Base-by-base conservation (phyloP, 2,113 vertebrate species). In the Vombatus ursinus region DNA sequence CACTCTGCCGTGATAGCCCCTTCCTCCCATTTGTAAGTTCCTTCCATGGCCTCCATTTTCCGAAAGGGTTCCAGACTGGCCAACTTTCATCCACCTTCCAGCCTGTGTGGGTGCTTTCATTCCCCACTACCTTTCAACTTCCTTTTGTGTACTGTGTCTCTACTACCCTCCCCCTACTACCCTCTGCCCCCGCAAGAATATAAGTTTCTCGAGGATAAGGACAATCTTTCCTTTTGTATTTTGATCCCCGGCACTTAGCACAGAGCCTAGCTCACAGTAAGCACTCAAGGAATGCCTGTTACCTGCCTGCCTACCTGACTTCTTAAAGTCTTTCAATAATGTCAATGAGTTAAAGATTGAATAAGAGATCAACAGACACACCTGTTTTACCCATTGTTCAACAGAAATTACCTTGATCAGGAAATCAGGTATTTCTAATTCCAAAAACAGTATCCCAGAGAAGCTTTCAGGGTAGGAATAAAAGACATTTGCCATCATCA, bases 121-220 rank as follows among this genome's bases (percentile, higher is more conserved):
- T n/a, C 31, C 54, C 48, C 16, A 51, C 19, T 44, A 26, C 23
- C 22, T 94, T 91, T 90, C 49, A 49, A 47, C 37, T 61, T 89
- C 51, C 8, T 53, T 93, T 57, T 31, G 9, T 48, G 12, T 90
- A 90, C 52, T 37, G 12, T 12, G 22, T 24, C 89, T 47, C 44
- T 10, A 11, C 16, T 0, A 44, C 37, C 31, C 0, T 0, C 37
- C 57, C 8, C 22, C 9, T 11, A n/a, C n/a, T n/a, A n/a, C n/a
- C n/a, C n/a, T n/a, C n/a, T n/a, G n/a, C 4, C 47, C 10, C 0
- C 0, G 0, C 24, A 2, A 50, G 90, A 77, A 6, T 1, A 12
- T 1, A 52, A 95, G 50, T n/a, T 54, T 31, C 50, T 31, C 28
- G 51, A 93, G 44, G 44, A 49, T 2, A 90, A 8, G 19, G 16